Base-by-base conservation (phyloP, 2,888 invertebrate genomes). In the Platycheirus albimanus region DNA sequence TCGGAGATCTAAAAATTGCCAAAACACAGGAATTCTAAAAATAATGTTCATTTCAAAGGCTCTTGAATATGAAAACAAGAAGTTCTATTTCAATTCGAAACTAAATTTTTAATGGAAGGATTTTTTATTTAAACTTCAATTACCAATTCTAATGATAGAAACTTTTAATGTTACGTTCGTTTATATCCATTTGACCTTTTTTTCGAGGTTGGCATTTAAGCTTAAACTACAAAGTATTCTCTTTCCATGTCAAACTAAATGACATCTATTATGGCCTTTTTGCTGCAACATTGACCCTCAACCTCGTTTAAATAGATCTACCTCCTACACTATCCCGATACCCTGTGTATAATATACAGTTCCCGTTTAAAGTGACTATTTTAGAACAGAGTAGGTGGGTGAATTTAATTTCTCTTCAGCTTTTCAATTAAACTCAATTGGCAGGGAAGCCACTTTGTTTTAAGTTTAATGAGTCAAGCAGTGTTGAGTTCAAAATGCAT, bases 381-480 rank as follows among this genome's bases (percentile, higher is more conserved):
- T 4, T n/a, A n/a, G n/a, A n/a, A n/a, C n/a, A n/a, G n/a, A 4
- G 38, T 56, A 20, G 20, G 38, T 56, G 24, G 13, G 20, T 56
- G 38, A 3, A 38, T 20, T 33, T 56, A 41, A 56, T 41, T 56
- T 56, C 38, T 24, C 56, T 56, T 56, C 17, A 30, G 28, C 28
- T 43, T 61, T 61, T 61, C 58, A 61, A 61, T 61, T 61, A 43
- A 61, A 43, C 58, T 61, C 58, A 61, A 61, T 61, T 61, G 58
- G 43, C n/a, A 61, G 58, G 28, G 30, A 30, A 30, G 43, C 43
- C 58, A 61, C 58, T 45, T 61, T 61, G 58, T 61, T 61, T 61
- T 61, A 15, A 43, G 43, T 15, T 43, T 43, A 61, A 61, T 61
- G 43, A 61, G 28, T 61, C 43, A 61, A 43, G 43, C 58, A 30